These are phyloP conservation scores for Rhinatrema bivittatum DNA, from an alignment of 2,797 vertebrate genomes.

Conservation along the genomic window DNA sequence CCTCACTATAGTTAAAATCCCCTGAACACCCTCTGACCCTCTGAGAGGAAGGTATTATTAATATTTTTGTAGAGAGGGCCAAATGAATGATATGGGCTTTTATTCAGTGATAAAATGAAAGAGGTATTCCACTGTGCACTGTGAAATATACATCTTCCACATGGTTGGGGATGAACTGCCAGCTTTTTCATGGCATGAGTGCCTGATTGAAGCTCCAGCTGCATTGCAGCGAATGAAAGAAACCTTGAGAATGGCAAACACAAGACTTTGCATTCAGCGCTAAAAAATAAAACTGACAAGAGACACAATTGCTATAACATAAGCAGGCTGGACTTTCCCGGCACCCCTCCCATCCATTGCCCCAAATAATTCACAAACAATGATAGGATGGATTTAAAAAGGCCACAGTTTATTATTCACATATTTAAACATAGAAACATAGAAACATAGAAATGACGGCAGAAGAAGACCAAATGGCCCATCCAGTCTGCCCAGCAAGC, in stretches of 20 bases:
- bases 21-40: conserved; percentile 36
- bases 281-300: conserved; percentile 51
- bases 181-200: conserved; percentile 50
- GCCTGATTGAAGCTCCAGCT: conserved; percentile 55
- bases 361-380: too few species aligned
- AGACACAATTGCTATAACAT: conserved; percentile 42
- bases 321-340: too few species aligned
- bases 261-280: conserved; percentile 45
- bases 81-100: conserved; percentile 35
- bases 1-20: conserved; percentile 43
- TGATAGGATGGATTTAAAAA: too few species aligned
- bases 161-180: conserved; percentile 44
- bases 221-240: conserved; percentile 56
- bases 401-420: too few species aligned
- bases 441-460: too few species aligned
- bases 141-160: conserved; percentile 42
- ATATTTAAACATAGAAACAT: too few species aligned
- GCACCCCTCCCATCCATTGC: too few species aligned
- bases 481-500: too few species aligned
- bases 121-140: conserved; percentile 39
- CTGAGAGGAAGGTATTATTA: conserved; percentile 42
- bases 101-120: conserved; percentile 42
- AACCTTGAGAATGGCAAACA: conserved; percentile 60
- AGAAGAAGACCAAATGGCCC: too few species aligned
- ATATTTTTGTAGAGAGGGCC: conserved; percentile 49